These are phyloP conservation scores for Brachionus manjavacas DNA, from an alignment of 1,140 invertebrate species.

Conservation along the genomic window DNA sequence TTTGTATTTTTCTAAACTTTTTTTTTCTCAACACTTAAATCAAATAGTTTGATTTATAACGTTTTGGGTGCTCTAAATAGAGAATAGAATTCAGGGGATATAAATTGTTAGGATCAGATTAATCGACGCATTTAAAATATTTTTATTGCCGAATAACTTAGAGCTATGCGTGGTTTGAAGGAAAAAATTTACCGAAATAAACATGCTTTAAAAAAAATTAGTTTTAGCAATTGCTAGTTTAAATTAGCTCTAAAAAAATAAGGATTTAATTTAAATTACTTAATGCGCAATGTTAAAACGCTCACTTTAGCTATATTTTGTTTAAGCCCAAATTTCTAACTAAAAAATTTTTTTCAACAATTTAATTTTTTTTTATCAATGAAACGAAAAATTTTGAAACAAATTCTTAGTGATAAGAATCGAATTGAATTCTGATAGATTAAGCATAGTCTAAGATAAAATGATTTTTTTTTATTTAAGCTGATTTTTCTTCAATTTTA, in stretches of 20 bases:
- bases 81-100: neutral
- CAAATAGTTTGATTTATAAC: constrained; percentile 13
- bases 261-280: neutral
- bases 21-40: neutral
- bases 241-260: neutral
- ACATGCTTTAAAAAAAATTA: neutral
- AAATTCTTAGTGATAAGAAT: neutral
- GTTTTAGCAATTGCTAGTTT: neutral
- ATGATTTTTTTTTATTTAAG: neutral
- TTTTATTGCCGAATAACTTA: constrained; percentile 12
- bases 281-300: neutral
- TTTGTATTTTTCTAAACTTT: neutral
- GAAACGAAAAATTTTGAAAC: neutral
- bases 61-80: neutral
- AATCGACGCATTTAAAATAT: constrained; percentile 26
- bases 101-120: constrained; percentile 5
- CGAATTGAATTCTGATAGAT: neutral
- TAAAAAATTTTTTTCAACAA: neutral
- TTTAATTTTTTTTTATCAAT: neutral
- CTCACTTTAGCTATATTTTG: neutral
- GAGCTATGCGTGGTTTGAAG: neutral
- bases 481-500: neutral
- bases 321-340: neutral
- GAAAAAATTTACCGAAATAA: neutral
- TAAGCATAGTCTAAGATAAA: neutral